Evolutionary conservation across 2,797 vertebrate genomes (phyloP), one percentile per base, ranked within the genome.

Genomic region (Euthynnus affinis): DNA sequence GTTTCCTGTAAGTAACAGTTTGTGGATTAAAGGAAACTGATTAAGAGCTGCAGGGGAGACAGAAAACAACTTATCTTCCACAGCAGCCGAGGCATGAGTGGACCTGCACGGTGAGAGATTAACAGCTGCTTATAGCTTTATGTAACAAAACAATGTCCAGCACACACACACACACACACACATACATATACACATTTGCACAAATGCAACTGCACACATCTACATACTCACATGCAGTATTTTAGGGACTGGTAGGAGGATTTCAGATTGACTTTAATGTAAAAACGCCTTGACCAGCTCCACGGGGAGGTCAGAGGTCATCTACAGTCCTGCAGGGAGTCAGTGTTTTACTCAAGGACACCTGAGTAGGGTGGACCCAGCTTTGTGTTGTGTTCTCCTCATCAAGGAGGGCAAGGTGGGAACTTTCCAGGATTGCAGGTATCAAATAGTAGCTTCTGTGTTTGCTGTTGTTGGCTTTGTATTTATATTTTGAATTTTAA

Each of bases 121-220:
- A 91, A 68, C 68, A 53, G 72, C 81, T 71, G 37, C 78, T 92
- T 71, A 86, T 80, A 80, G 76, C 56, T 87, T 88, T 81, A 83
- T 62, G 66, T 87, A 87, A 84, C 79, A 76, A 78, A 81, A 74
- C 79, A 88, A 86, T 74, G 37, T 74, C 55, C 20, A 71, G 8
- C n/a, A 49, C 55, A 37, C n/a, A 42, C 8, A 71, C 70, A 63
- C 48, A 20, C 23, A n/a, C 22, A 37, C 15, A 55, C 70, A 63
- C 48, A 20, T 20, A n/a, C 22, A 37, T 12, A 55, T 48, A 64
- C n/a, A 40, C 56, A 67, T 53, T 63, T 53, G 37, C 48, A 68
- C 20, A 10, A 40, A 37, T 20, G 25, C 46, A 48, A 14, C 18
- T 27, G 42, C 55, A 37, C 15, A 13, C 34, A 32, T 17, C 23